phyloP scores from a whole-genome alignment of 2,797 vertebrate species.

The Eulemur albifrons region DNA sequence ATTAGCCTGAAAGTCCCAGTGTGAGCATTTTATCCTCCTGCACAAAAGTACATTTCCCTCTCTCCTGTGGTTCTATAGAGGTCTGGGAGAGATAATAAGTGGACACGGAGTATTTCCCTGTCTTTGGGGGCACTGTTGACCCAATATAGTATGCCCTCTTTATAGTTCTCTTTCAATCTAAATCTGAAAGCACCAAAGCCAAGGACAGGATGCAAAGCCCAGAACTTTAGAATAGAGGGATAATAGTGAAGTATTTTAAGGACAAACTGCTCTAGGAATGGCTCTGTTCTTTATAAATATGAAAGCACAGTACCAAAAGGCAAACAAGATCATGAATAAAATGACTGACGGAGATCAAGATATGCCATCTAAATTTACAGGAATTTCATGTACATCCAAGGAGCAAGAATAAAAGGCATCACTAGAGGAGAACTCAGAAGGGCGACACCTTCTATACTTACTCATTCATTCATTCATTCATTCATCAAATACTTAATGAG shows the following conservation, averaged over 20 bases:
- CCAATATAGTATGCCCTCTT: background rate
- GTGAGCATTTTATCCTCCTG: background rate
- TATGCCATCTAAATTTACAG: background rate
- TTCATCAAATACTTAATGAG: background rate
- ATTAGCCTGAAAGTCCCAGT: background rate
- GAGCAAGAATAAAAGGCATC: background rate
- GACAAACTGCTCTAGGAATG: background rate
- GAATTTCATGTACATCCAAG: background rate
- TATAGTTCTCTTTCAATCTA: background rate
- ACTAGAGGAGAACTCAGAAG: background rate
- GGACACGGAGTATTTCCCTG: background rate
- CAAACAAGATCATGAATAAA: constrained; percentile 41
- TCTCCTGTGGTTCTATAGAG: background rate
- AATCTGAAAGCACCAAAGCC: background rate
- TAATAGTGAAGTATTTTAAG: background rate
- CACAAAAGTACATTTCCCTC: background rate
- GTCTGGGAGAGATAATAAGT: background rate
- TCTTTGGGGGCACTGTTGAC: background rate
- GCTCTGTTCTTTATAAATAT: constrained; percentile 35
- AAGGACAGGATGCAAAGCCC: background rate
- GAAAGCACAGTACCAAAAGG: constrained; percentile 13
- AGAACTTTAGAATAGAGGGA: background rate
- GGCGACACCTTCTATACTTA: background rate
- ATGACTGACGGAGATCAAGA: background rate
- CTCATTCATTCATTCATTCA: background rate